Base-by-base conservation (phyloP, 2,888 invertebrate genomes). In the Acanthosepion pharaonis region DNA sequence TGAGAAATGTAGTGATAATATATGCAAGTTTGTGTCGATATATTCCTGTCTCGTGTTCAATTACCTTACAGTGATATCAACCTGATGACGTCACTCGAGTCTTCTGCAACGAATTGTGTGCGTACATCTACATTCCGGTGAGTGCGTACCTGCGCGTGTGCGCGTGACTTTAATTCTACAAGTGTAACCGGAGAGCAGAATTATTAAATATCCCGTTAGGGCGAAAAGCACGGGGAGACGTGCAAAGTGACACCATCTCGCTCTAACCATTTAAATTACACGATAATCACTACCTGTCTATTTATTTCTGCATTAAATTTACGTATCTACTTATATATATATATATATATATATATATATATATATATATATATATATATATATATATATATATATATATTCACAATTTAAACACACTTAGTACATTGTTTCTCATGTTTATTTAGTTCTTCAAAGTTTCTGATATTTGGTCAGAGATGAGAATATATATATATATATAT, bases 401-500 rank as follows among this genome's bases (percentile, higher is more conserved):
- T 42, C 42, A 42, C 42, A 3, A 42, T 42, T 42, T 3, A 42
- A 42, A 42, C 42, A 42, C 42, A 42, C 42, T 42, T 42, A 42
- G 42, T 42, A 42, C 42, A 1, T 42, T 2, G 42, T 42, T 42
- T 2, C 42, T 42, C 42, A 3, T 42, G 42, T 42, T 42, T 42
- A 42, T 42, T 42, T 42, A 42, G 42, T 42, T 42, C 42, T 42
- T 42, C 42, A 42, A 42, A 42, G 42, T 42, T 42, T 42, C 42
- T 42, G 42, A 42, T 42, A 42, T 42, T 2, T 42, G 42, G 42
- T 42, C 42, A 42, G 42, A 42, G 42, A 42, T 42, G 42, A 42
- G 42, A 42, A 42, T 49, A 94, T 33, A 94, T 91, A 94, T n/a
- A 94, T n/a, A 92, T 48, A 94, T n/a, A 92, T 25, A 92, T 33